A percentile compares a stretch with the other conserved stretches of the same genome.
phyloP scores from a whole-genome alignment of 2,797 vertebrate species.

The Sardinella longiceps region DNA sequence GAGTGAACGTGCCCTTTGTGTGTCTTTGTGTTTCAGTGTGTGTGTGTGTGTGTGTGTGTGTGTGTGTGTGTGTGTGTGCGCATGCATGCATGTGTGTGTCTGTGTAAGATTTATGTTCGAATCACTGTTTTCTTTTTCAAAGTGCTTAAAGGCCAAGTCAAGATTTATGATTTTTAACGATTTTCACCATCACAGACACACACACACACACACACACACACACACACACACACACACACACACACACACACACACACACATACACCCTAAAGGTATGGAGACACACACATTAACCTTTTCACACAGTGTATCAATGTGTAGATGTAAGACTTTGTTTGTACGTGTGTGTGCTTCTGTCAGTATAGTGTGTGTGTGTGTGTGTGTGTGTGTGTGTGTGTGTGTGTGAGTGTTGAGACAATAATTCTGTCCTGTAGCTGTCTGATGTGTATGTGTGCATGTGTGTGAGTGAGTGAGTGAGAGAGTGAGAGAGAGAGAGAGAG shows the following conservation, averaged over 20 bases:
- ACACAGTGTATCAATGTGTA: not conserved
- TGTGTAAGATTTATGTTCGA: constrained; percentile 11
- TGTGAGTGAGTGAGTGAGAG: not conserved
- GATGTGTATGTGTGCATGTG: not conserved
- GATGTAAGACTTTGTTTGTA: not conserved
- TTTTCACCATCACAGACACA: constrained; percentile 6
- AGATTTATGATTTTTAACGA: not conserved
- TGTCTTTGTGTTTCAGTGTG: not conserved
- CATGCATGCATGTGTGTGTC: not conserved
- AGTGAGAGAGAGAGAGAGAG: no score
- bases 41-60: not conserved
- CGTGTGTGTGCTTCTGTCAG: not conserved
- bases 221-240: constrained; percentile 37
- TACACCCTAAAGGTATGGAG: not conserved
- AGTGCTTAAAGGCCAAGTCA: constrained; percentile 11
- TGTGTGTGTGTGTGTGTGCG: not conserved
- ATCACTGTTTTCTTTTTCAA: not conserved
- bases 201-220: constrained; percentile 22
- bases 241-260: not conserved
- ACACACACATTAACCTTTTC: not conserved
- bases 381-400: not conserved
- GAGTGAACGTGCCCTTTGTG: not conserved
- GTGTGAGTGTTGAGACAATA: no score
- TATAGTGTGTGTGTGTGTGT: not conserved
- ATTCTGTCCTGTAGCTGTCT: no score